A percentile compares a stretch with the other conserved stretches of the same genome.
These are phyloP conservation scores for Porites lobata DNA, from an alignment of 92 coral and sea anemone species.

Conservation along the genomic window DNA sequence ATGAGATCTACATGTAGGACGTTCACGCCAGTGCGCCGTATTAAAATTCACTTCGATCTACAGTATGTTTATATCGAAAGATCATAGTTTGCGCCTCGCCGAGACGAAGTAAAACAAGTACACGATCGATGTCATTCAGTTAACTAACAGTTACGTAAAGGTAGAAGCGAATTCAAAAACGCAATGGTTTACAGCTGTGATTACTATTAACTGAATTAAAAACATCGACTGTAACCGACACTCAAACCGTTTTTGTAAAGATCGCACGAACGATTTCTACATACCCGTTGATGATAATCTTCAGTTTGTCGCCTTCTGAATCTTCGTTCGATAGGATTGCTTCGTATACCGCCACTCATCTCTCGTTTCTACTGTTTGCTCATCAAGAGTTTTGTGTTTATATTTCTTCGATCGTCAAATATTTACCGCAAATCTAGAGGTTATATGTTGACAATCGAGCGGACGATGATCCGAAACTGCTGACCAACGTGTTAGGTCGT, in stretches of 20 bases:
- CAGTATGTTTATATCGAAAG: too few species aligned
- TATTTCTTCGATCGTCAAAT: slow-evolving; percentile 13
- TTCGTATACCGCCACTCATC: slow-evolving; percentile 24
- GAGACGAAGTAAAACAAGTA: not conserved
- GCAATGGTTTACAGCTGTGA: too few species aligned
- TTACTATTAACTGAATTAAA: not conserved
- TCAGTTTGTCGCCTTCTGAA: slow-evolving; percentile 69
- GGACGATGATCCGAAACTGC: not conserved
- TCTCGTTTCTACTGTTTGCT: not conserved
- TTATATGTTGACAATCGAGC: not conserved
- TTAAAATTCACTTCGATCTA: too few species aligned
- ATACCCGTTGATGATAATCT: slow-evolving; percentile 75
- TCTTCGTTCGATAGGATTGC: slow-evolving; percentile 72
- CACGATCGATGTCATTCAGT: not conserved
- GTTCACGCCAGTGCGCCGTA: too few species aligned
- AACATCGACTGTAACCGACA: not conserved
- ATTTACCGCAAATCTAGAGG: not conserved
- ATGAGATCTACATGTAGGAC: too few species aligned
- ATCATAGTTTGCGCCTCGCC: too few species aligned
- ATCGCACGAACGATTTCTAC: too few species aligned
- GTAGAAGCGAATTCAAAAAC: too few species aligned
- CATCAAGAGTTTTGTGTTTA: slow-evolving; percentile 14
- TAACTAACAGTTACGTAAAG: not conserved
- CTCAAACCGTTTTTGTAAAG: not conserved
- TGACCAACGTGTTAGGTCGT: not conserved